Base-by-base conservation (phyloP, 2,888 invertebrate genomes). In the Podabrus alpinus region DNA sequence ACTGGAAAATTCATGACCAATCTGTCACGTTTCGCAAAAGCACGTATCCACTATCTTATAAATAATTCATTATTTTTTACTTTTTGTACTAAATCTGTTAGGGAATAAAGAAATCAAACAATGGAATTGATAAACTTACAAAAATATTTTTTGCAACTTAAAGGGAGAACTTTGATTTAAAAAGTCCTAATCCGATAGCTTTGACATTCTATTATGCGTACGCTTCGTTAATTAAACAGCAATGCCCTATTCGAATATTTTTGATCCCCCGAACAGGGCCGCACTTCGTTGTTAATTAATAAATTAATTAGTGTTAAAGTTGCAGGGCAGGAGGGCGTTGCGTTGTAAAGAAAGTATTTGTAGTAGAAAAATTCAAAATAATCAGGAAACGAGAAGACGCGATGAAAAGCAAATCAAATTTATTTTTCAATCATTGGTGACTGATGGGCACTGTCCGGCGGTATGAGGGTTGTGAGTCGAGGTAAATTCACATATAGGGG, bases 401-500 rank as follows among this genome's bases (percentile, higher is more conserved):
- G 86, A 86, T 86, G 86, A 84, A 83, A 83, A 83, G 85, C 86
- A 87, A 88, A 88, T 88, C 83, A 84, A 87, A 87, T 88, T 87
- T 88, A 87, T 87, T 87, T 88, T 87, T 86, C 88, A 88, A 88
- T 88, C 88, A 87, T 88, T 86, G 86, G 86, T 85, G 86, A 86
- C 86, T 87, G 87, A 87, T 86, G 86, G 87, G 85, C 86, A 85
- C 84, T 84, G 86, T 86, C 85, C 85, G 82, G 80, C 80, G 77
- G 77, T 79, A 80, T 76, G 80, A 77, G 81, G 80, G 82, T 80
- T 79, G 80, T 78, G 79, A 79, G 80, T 79, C 79, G 79, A 78
- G 78, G 75, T 77, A 78, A 80, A 81, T 81, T 80, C 79, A 80
- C 78, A 79, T 79, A 45, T 79, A 77, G 78, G 80, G 78, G 82